Evolutionary conservation across 2,888 invertebrate genomes (phyloP), one percentile per base, ranked within the genome.

Genomic region (Pilophorus perplexus): DNA sequence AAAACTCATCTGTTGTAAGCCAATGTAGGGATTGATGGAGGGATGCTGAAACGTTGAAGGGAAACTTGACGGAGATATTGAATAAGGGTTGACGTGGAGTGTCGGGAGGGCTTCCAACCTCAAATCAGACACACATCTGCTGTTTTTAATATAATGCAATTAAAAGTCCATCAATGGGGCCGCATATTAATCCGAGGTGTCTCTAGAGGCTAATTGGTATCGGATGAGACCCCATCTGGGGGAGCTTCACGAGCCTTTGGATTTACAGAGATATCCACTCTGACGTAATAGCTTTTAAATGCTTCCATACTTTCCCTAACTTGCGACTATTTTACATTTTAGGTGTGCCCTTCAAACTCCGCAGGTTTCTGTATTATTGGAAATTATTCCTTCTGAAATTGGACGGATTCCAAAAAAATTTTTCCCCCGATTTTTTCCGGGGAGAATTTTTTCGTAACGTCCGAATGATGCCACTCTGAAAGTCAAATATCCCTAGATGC

Each of bases 91-190:
- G n/a, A n/a, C n/a, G n/a, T n/a, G n/a, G n/a, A n/a, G n/a, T n/a
- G n/a, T n/a, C n/a, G n/a, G n/a, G n/a, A n/a, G n/a, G n/a, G n/a
- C n/a, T n/a, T n/a, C n/a, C n/a, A n/a, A 27, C 42, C 40, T 27
- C 52, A 52, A 65, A 65, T 65, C 64, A 54, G 64, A 65, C 64
- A 65, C 64, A 65, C 64, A 65, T 65, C 64, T 57, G 64, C 68
- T 65, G 68, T 54, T 68, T n/a, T 68, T 68, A 68, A 68, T 68
- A 68, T 68, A 66, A 68, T 60, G 66, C 68, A 68, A 68, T 68
- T 68, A 68, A 68, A 68, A 66, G 46, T 38, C 66, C 66, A 60
- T 68, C 65, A 68, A 66, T 66, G 66, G n/a, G n/a, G 54, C 40
- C 54, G 64, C 64, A 65, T 65, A 65, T 65, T 65, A 65, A 65